Percentiles rank a stretch among this genome's conserved stretches.
Evolutionary conservation across 2,888 invertebrate genomes (phyloP).

Genomic region (Eupithecia exiguata): DNA sequence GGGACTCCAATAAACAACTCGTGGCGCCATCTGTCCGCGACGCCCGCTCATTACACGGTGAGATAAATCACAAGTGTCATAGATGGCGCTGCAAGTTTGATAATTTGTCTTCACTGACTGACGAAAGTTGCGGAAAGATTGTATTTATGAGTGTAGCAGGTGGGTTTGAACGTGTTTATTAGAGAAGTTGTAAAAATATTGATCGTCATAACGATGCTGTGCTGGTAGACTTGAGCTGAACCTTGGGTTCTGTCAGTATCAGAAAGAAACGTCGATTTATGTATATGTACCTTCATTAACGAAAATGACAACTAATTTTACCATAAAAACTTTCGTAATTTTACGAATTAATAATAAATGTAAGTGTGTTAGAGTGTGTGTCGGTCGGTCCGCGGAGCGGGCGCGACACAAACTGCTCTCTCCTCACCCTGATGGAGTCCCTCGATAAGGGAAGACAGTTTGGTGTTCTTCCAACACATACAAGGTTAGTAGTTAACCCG

Average conservation of each 20-base stretch:
- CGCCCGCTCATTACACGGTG: slow-evolving; percentile 66
- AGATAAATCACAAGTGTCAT: slow-evolving; percentile 72
- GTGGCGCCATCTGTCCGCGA: slow-evolving; percentile 59
- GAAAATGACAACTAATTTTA: too few relatives aligned
- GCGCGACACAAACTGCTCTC: too few relatives aligned
- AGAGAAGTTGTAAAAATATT: slow-evolving; percentile 41
- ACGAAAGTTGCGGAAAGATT: slow-evolving; percentile 64
- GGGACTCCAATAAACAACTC: slow-evolving; percentile 60
- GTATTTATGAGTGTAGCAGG: slow-evolving; percentile 64
- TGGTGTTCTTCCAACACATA: too few relatives aligned
- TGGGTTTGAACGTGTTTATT: slow-evolving; percentile 42
- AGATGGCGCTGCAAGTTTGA: slow-evolving; percentile 74
- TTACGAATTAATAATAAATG: too few relatives aligned
- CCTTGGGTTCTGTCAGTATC: neutral
- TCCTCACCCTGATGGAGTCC: too few relatives aligned
- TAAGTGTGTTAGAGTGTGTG: too few relatives aligned
- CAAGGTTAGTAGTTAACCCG: too few relatives aligned
- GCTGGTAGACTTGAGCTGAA: neutral
- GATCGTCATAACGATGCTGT: neutral
- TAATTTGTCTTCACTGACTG: slow-evolving; percentile 61
- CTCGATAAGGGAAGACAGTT: too few relatives aligned
- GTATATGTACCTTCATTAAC: too few relatives aligned
- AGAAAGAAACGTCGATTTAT: neutral
- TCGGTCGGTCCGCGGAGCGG: too few relatives aligned
- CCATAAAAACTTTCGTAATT: too few relatives aligned